A percentile compares a stretch with the other conserved stretches of the same genome.
Evolutionary conservation across 1,140 invertebrate species (phyloP).

Genomic region (Meloidogyne floridensis): DNA sequence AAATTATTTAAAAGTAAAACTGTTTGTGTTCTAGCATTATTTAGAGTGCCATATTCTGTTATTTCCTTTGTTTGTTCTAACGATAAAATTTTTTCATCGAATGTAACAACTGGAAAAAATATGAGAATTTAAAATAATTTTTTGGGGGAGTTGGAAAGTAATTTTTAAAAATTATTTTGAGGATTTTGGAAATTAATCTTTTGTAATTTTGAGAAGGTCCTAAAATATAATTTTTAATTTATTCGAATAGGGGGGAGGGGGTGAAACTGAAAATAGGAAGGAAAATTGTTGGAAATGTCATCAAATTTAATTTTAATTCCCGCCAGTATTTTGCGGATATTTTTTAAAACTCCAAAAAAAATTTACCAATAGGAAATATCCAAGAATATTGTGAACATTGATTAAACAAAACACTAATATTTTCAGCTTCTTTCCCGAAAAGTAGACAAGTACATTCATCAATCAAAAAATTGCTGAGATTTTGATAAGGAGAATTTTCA

Average conservation of each 20-base stretch:
- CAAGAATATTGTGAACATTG: slow-evolving; percentile 11
- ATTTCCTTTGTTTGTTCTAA: slow-evolving; percentile 14
- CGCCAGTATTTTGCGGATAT: too few relatives aligned
- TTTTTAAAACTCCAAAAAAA: not conserved
- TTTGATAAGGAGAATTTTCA: not conserved
- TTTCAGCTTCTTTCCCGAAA: slow-evolving; percentile 23
- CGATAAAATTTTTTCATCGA: slow-evolving; percentile 20
- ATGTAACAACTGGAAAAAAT: slow-evolving; percentile 8
- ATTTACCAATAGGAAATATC: slow-evolving; percentile 22
- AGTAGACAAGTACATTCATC: slow-evolving; percentile 25
- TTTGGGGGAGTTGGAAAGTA: not conserved
- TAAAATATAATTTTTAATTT: not conserved
- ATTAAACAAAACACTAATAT: slow-evolving; percentile 10
- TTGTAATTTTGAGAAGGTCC: not conserved
- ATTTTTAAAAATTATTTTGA: not conserved
- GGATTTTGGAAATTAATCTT: not conserved
- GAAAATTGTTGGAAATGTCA: too few relatives aligned
- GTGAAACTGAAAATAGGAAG: too few relatives aligned
- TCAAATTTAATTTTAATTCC: too few relatives aligned
- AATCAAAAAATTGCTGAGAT: slow-evolving; percentile 2
- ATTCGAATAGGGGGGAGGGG: too few relatives aligned
- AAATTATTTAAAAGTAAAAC: not conserved
- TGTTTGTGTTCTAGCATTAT: not conserved
- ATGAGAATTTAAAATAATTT: not conserved
- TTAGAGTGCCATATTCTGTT: not conserved